Evolutionary conservation across 2,888 invertebrate species (phyloP).

Genomic region (Furcula furcula): DNA sequence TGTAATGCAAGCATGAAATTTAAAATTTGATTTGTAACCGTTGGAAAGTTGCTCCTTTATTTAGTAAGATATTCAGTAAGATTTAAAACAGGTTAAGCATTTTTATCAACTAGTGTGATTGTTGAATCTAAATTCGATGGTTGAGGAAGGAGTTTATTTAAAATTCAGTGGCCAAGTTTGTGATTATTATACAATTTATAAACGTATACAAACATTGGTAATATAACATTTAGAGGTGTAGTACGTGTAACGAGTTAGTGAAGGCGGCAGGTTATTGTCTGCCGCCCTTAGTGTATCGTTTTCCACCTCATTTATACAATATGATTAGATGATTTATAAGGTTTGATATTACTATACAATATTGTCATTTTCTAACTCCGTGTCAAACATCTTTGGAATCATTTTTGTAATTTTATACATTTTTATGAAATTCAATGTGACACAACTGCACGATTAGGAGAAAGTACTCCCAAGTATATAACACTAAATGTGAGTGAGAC

Average conservation of each 20-base stretch:
- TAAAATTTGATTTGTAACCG: conserved; percentile 22
- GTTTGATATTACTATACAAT: conserved; percentile 75
- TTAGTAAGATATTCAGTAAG: conserved; percentile 23
- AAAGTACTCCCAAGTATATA: conserved; percentile 51
- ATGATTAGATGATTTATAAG: conserved; percentile 56
- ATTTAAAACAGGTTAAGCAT: conserved; percentile 19
- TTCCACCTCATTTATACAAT: conserved; percentile 62
- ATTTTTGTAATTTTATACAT: conserved; percentile 81
- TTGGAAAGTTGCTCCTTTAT: conserved; percentile 18
- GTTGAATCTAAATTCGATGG: conserved; percentile 32
- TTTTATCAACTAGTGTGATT: conserved; percentile 25
- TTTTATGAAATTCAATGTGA: conserved; percentile 74
- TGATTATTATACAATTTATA: conserved; percentile 76
- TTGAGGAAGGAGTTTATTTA: conserved; percentile 33
- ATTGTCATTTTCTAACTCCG: conserved; percentile 58
- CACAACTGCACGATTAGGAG: conserved; percentile 63
- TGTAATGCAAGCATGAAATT: conserved; percentile 53
- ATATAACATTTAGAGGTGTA: conserved; percentile 71
- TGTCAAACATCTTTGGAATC: conserved; percentile 67
- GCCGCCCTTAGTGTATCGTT: conserved; percentile 55
- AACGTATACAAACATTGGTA: conserved; percentile 72
- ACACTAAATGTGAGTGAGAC: conserved; percentile 74
- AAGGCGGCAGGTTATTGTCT: conserved; percentile 42
- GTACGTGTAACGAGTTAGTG: conserved; percentile 67
- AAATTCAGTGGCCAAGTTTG: conserved; percentile 72